phyloP scores from a whole-genome alignment of 2,797 vertebrate genomes.

The Sebastes kiyomatsui region DNA sequence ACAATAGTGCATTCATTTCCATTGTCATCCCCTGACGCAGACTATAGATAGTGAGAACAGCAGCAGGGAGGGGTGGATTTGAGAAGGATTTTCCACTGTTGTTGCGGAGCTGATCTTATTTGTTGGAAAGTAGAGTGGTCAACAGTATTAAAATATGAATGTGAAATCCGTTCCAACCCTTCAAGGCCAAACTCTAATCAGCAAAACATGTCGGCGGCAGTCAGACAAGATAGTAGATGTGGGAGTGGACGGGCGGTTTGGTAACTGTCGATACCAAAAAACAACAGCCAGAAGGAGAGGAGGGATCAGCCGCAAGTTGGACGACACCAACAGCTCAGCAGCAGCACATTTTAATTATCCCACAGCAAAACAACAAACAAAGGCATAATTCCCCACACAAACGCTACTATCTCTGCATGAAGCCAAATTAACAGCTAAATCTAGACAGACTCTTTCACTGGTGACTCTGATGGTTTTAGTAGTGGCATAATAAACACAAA shows the following conservation, averaged over 20 bases:
- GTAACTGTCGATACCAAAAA: background rate
- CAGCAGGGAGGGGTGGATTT: conserved; percentile 26
- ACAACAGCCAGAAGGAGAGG: conserved; percentile 39
- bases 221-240: conserved; percentile 34
- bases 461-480: background rate
- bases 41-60: conserved; percentile 2
- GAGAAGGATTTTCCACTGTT: conserved; percentile 59
- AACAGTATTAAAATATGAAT: conserved; percentile 71
- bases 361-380: conserved; percentile 14
- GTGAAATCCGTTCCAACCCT: conserved; percentile 47
- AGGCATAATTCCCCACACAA: background rate
- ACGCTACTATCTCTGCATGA: background rate
- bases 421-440: conserved; percentile 12
- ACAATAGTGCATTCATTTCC: conserved; percentile 16
- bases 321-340: conserved; percentile 24
- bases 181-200: conserved; percentile 67
- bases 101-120: conserved; percentile 51
- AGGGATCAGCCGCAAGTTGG: conserved; percentile 36
- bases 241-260: conserved; percentile 18
- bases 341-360: conserved; percentile 37
- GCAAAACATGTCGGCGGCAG: conserved; percentile 50
- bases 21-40: conserved; percentile 18
- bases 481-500: background rate
- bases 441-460: background rate
- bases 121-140: conserved; percentile 54